These are phyloP conservation scores for Amiota minor DNA, from an alignment of 2,888 invertebrate genomes.

Conservation along the genomic window DNA sequence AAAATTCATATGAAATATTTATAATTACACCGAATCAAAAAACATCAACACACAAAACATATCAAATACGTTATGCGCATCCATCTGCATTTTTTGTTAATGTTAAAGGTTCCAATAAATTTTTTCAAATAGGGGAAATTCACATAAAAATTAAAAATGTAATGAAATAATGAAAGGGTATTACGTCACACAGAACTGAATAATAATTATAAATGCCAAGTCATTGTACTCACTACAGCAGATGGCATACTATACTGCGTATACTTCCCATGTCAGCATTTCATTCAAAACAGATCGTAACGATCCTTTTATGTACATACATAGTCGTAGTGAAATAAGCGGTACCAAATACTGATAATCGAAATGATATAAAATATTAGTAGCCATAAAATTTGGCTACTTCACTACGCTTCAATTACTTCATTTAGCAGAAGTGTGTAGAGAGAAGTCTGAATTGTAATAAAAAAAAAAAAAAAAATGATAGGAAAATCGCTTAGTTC, in stretches of 20 bases:
- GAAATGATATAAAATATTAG: constrained; percentile 21
- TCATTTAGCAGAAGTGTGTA: neutral
- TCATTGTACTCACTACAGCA: neutral
- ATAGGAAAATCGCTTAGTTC: neutral
- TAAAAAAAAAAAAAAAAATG: constrained; percentile 11
- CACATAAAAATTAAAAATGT: constrained; percentile 28
- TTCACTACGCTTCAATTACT: neutral
- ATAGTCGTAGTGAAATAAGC: neutral
- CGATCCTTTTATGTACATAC: constrained; percentile 21
- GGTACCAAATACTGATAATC: neutral
- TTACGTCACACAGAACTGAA: constrained; percentile 19
- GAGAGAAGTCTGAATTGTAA: neutral
- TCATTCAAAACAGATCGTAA: neutral
- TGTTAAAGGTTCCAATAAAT: neutral
- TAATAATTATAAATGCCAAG: constrained; percentile 20
- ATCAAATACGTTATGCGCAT: neutral
- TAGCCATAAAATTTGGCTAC: constrained; percentile 19
- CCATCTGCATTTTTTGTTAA: neutral
- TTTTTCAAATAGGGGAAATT: constrained; percentile 8
- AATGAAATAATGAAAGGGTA: constrained; percentile 25
- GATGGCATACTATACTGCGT: neutral
- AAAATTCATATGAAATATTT: constrained; percentile 19
- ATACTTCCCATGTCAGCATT: neutral
- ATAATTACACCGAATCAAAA: constrained; percentile 8
- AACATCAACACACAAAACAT: neutral